Percentiles rank a stretch among this genome's conserved stretches.
Conservation (phyloP, 2,797 vertebrate species). For the Peromyscus melanophrys region DNA sequence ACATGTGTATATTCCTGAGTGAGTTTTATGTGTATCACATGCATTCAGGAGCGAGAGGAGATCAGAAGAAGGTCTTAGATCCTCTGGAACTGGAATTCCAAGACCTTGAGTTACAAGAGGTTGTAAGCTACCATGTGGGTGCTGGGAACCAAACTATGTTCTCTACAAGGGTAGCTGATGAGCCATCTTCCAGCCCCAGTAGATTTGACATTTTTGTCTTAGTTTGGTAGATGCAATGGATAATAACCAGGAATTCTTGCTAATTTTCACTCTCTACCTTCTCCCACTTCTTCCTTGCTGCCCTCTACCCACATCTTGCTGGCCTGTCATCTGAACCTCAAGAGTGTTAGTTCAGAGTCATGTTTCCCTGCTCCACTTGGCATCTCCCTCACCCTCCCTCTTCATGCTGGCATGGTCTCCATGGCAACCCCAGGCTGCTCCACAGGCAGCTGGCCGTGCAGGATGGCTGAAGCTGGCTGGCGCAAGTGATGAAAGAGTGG, state of each 20-base stretch:
- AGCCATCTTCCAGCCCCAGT: neutral
- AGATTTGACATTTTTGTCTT: neutral
- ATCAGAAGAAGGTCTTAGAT: neutral
- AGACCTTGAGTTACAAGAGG: neutral
- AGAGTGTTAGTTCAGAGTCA: neutral
- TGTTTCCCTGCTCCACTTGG: constrained; percentile 11
- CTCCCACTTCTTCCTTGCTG: neutral
- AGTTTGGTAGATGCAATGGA: neutral
- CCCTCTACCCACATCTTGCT: neutral
- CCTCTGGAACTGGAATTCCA: neutral
- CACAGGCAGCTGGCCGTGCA: constrained; percentile 54
- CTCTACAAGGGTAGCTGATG: neutral
- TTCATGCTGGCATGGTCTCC: constrained; percentile 60
- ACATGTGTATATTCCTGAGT: neutral
- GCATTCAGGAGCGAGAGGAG: neutral
- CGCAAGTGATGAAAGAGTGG: constrained; percentile 59
- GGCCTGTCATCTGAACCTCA: neutral
- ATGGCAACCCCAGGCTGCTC: constrained; percentile 78
- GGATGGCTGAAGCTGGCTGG: constrained; percentile 73
- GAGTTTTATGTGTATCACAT: neutral
- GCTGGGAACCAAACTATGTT: neutral
- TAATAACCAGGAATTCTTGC: neutral
- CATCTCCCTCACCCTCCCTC: neutral
- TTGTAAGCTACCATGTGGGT: neutral
- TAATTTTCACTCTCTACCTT: neutral